Conservation (phyloP, 2,797 vertebrate genomes). For the Telmatherina bonti region DNA sequence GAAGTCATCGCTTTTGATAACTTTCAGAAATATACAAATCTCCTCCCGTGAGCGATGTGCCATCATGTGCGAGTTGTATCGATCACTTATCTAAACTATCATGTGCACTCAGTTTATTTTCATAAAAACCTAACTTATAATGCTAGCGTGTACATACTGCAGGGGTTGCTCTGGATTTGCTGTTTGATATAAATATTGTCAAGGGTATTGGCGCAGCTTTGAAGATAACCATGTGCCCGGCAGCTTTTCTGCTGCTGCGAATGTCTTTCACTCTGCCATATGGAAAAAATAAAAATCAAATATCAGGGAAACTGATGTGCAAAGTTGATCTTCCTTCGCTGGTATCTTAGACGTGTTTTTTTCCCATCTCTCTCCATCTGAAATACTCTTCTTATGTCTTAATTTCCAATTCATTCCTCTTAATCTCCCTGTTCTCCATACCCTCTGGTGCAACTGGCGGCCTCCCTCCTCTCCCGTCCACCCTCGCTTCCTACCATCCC, state of each 20-base stretch:
- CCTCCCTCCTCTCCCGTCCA: slow-evolving; percentile 24
- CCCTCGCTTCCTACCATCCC: slow-evolving; percentile 40
- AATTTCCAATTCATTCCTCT: slow-evolving; percentile 25
- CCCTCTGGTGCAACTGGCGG: slow-evolving; percentile 25
- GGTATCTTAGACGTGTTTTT: slow-evolving; percentile 12
- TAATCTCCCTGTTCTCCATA: slow-evolving; percentile 18
- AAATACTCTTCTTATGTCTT: slow-evolving; percentile 22
- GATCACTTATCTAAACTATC: slow-evolving; percentile 36
- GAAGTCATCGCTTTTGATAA: slow-evolving; percentile 69
- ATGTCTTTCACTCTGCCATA: slow-evolving; percentile 40
- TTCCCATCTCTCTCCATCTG: slow-evolving; percentile 11
- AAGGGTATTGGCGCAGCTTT: slow-evolving; percentile 39
- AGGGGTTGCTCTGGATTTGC: slow-evolving; percentile 53
- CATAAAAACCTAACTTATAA: slow-evolving; percentile 9
- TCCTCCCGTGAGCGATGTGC: slow-evolving; percentile 27
- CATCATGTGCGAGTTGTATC: slow-evolving; percentile 12
- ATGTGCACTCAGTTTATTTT: slow-evolving; percentile 39
- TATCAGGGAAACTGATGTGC: slow-evolving; percentile 27
- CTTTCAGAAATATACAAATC: slow-evolving; percentile 34
- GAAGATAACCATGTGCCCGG: slow-evolving; percentile 46
- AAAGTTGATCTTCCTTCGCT: slow-evolving; percentile 27
- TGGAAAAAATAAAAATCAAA: slow-evolving; percentile 52
- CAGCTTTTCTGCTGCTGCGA: slow-evolving; percentile 28
- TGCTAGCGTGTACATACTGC: slow-evolving; percentile 21
- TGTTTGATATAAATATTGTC: slow-evolving; percentile 41